Evolutionary conservation across 2,113 vertebrate genomes (phyloP).

Genomic region (Tetrax tetrax): DNA sequence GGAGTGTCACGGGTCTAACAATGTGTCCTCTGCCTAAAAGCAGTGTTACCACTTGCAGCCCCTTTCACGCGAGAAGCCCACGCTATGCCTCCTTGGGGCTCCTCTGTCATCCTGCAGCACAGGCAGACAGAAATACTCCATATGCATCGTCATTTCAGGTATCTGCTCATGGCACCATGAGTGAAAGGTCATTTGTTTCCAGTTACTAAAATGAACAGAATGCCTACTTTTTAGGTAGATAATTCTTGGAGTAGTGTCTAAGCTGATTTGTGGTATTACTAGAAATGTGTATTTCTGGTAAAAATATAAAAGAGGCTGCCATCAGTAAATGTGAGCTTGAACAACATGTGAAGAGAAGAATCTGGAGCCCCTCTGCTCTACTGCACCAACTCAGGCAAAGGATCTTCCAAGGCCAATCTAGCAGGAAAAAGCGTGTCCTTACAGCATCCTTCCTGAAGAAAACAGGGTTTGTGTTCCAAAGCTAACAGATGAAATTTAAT

Average conservation of each 20-base stretch:
- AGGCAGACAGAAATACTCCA: background rate
- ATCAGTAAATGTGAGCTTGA: background rate
- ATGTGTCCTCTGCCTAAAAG: background rate
- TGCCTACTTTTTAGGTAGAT: background rate
- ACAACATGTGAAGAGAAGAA: background rate
- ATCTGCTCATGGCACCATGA: rapidly evolving
- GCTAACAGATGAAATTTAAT: background rate
- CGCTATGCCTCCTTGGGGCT: background rate
- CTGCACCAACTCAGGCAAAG: background rate
- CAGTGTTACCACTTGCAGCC: background rate
- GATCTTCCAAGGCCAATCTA: background rate
- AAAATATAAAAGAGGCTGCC: background rate
- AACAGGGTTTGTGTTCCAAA: background rate
- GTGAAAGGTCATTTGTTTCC: background rate
- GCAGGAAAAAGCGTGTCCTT: background rate
- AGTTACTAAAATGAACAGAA: background rate
- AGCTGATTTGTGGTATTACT: background rate
- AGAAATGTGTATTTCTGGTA: background rate
- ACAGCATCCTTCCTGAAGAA: background rate
- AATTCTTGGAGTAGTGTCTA: background rate
- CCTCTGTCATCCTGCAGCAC: background rate
- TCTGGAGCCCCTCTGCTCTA: background rate
- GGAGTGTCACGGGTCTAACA: background rate
- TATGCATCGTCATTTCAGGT: rapidly evolving
- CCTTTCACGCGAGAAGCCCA: background rate